A percentile compares a stretch with the other conserved stretches of the same genome.
Evolutionary conservation across 1,140 invertebrate genomes (phyloP).

Genomic region (Drosophila sturtevanti): DNA sequence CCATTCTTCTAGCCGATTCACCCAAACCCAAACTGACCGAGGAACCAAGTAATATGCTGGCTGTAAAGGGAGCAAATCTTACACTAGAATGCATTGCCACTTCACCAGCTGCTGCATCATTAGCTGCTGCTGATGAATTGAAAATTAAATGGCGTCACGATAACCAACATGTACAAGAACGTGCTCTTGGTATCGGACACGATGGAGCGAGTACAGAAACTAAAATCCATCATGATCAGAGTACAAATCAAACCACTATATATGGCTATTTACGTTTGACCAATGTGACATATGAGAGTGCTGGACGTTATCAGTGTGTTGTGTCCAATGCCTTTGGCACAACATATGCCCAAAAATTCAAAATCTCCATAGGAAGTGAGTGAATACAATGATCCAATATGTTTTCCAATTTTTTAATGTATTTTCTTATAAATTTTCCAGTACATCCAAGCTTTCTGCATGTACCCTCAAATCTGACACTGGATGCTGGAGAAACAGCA

Average conservation of each 20-base stretch:
- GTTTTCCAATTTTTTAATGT: neutral
- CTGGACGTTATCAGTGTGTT: slow-evolving; percentile 96
- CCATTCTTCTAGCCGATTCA: slow-evolving; percentile 84
- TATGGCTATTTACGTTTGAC: slow-evolving; percentile 66
- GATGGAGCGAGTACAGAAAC: slow-evolving; percentile 68
- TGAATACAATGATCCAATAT: slow-evolving; percentile 4
- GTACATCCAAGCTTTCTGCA: slow-evolving; percentile 95
- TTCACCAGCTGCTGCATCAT: slow-evolving; percentile 84
- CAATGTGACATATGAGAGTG: slow-evolving; percentile 84
- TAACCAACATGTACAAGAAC: slow-evolving; percentile 86
- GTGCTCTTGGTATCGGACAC: slow-evolving; percentile 40
- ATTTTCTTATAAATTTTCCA: slow-evolving; percentile 71
- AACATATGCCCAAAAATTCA: slow-evolving; percentile 93
- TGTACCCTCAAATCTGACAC: slow-evolving; percentile 92
- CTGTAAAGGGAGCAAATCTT: slow-evolving; percentile 92
- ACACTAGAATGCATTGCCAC: slow-evolving; percentile 91
- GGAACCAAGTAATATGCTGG: slow-evolving; percentile 91
- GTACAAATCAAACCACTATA: slow-evolving; percentile 72
- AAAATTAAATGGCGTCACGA: slow-evolving; percentile 95
- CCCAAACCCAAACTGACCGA: slow-evolving; percentile 93
- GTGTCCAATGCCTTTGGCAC: slow-evolving; percentile 95
- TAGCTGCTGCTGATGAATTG: slow-evolving; percentile 84
- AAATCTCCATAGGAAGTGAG: slow-evolving; percentile 92
- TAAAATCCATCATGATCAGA: slow-evolving; percentile 72
- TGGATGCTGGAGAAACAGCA: slow-evolving; percentile 93